Conservation (phyloP, 2,113 vertebrate species). For the Leptobrachium leishanense region DNA sequence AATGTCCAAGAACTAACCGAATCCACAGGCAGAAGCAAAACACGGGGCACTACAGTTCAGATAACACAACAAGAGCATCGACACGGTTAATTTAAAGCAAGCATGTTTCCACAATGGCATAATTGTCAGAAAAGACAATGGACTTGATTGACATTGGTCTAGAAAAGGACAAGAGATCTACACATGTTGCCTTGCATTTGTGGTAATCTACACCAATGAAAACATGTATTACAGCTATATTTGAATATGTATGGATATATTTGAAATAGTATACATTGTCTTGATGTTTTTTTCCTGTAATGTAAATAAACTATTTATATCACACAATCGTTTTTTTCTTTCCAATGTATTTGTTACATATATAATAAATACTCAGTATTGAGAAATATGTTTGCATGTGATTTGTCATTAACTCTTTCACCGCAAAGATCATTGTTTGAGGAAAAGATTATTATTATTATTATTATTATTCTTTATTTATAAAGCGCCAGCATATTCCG, state of each 20-base stretch:
- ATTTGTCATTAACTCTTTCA: neutral
- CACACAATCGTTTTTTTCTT: slow-evolving; percentile 88
- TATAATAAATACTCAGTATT: slow-evolving; percentile 85
- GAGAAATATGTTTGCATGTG: slow-evolving; percentile 61
- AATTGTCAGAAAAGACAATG: slow-evolving; percentile 70
- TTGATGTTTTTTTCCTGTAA: slow-evolving; percentile 99
- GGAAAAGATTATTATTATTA: too few relatives aligned
- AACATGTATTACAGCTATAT: slow-evolving; percentile 95
- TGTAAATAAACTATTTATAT: slow-evolving; percentile 99
- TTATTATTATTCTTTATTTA: too few relatives aligned
- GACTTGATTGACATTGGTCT: slow-evolving; percentile 77
- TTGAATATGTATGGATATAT: slow-evolving; percentile 99
- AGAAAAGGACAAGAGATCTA: slow-evolving; percentile 78
- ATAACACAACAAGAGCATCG: slow-evolving; percentile 98
- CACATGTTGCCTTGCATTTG: slow-evolving; percentile 99
- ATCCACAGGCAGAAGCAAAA: slow-evolving; percentile 99
- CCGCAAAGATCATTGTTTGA: too few relatives aligned
- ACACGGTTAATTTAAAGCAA: slow-evolving; percentile 94
- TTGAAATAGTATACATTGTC: slow-evolving; percentile 99
- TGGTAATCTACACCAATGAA: slow-evolving; percentile 98
- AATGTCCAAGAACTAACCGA: slow-evolving; percentile 97
- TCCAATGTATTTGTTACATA: slow-evolving; percentile 82
- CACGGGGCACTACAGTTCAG: slow-evolving; percentile 97
- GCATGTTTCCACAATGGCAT: slow-evolving; percentile 78
- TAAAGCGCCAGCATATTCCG: too few relatives aligned